Percentiles rank a stretch among this genome's conserved stretches.
These are phyloP conservation scores for Forbesichthys papilliferus DNA, from an alignment of 2,113 vertebrate species.

Conservation along the genomic window DNA sequence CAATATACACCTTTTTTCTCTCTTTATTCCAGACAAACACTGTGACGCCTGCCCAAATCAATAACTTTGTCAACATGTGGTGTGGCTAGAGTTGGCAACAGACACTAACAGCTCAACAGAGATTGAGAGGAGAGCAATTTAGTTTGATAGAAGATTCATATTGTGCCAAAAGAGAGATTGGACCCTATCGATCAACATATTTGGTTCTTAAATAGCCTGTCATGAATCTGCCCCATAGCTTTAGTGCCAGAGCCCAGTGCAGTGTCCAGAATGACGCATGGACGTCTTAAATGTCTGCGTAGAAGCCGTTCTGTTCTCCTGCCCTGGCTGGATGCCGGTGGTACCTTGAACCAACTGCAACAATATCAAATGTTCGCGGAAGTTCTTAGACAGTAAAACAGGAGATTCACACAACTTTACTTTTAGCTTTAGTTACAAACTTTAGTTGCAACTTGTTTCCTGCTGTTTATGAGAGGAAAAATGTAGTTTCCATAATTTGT, in stretches of 20 bases:
- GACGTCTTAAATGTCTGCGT: not conserved
- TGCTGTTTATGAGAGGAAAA: too few species aligned
- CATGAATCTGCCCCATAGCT: constrained; percentile 8
- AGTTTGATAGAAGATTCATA: constrained; percentile 48
- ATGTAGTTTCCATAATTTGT: too few species aligned
- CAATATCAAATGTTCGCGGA: constrained; percentile 10
- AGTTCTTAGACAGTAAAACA: not conserved
- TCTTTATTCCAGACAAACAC: not conserved
- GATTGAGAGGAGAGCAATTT: constrained; percentile 34
- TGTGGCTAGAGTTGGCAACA: constrained; percentile 19
- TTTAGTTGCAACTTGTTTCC: too few species aligned
- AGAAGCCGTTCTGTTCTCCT: not conserved
- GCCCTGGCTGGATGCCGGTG: not conserved
- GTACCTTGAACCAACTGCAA: not conserved
- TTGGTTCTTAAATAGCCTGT: constrained; percentile 31
- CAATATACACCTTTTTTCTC: not conserved
- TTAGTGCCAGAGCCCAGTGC: not conserved
- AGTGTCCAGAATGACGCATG: not conserved
- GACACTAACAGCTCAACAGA: constrained; percentile 23
- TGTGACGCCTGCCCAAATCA: constrained; percentile 27
- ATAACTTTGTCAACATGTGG: constrained; percentile 30
- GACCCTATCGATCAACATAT: constrained; percentile 37
- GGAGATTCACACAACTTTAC: constrained; percentile 18
- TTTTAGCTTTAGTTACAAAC: constrained; percentile 1
- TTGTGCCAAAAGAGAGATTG: constrained; percentile 39